Base-by-base conservation (phyloP, 1,140 invertebrate species). In the Asobara japonica region DNA sequence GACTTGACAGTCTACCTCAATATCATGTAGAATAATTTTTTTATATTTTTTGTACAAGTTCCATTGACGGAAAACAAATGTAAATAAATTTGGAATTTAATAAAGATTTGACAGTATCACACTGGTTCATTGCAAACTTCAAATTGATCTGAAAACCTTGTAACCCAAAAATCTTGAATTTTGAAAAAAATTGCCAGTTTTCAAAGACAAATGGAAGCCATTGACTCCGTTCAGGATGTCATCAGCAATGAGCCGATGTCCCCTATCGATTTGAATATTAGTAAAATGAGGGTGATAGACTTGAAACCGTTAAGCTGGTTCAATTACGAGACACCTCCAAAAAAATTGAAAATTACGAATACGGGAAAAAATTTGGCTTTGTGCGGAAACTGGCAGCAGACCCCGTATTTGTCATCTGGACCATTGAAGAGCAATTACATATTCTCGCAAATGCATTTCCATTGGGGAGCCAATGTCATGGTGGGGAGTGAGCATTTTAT, bases 401-500 rank as follows among this genome's bases (percentile, higher is more conserved):
- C 90, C 72, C 90, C 90, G 0, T 90, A 88, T 74, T 65, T 93
- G 16, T 81, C 84, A 33, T 90, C 89, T 3, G 92, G 93, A 0
- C 91, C 91, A 0, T 86, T 94, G 64, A 76, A 83, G 1, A 89
- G 89, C 2, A 90, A 89, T 72, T 94, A 94, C 74, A 81, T 90
- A 0, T 90, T 95, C 56, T 90, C 90, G 0, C 93, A 94, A 80
- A 85, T 95, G 41, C 95, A 96, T 84, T 92, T 96, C 71, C 95
- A 96, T 81, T 96, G 95, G 94, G 94, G 94, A 1, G 76, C 84
- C 13, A 89, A 91, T 45, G 90, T 93, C 76, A 89, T 89, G 78
- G 84, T 89, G 56, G 95, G 95, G 1, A 95, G 94, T 31, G 95
- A 96, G 74, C 95, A 97, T 79, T 89, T 89, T 0, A 85, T 96